Evolutionary conservation across 2,888 invertebrate genomes (phyloP), one percentile per base, ranked within the genome.

Genomic region (Notodonta ziczac): DNA sequence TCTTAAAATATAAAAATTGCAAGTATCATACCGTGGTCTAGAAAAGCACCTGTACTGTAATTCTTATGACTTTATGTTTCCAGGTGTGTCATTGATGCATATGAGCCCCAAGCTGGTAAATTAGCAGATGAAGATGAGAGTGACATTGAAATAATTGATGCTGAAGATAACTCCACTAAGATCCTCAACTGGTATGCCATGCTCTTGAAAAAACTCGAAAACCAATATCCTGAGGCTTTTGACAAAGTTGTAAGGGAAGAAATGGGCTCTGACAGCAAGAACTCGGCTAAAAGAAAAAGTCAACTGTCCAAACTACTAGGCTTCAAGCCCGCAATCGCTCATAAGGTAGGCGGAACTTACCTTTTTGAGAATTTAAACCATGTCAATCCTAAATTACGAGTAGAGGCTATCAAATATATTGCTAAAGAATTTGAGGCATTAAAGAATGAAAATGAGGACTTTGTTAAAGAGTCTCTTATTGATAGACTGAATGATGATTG

Each of bases 321-420:
- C 14, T 95, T 94, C 66, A 94, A 95, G 65, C 93, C 95, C 0
- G 94, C 94, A 52, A 90, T 94, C 0, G 88, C 92, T 0, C 94
- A 94, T 65, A 91, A 91, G 80, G 85, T 94, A 12, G 93, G 93
- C 56, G 91, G 91, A 0, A 91, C 89, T 48, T 92, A 94, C 59
- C 89, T 96, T 0, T 95, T 96, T 74, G 95, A 96, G 79, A 96
- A 96, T 70, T 86, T 98, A 0, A 96, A 97, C 75, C 97, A 98
- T 84, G 91, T 95, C 0, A 96, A 95, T 74, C 85, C 96, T 0
- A 87, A 94, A 56, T 91, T 97, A 59, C 94, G 98, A 68, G 87
- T 95, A 3, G 91, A 95, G 75, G 97, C 97, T 0, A 90, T 98
- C 0, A 92, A 95, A 70, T 95, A 95, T 67, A 87, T 98, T 10